Evolutionary conservation across 2,888 invertebrate species (phyloP).

Genomic region (Myathropa florea): DNA sequence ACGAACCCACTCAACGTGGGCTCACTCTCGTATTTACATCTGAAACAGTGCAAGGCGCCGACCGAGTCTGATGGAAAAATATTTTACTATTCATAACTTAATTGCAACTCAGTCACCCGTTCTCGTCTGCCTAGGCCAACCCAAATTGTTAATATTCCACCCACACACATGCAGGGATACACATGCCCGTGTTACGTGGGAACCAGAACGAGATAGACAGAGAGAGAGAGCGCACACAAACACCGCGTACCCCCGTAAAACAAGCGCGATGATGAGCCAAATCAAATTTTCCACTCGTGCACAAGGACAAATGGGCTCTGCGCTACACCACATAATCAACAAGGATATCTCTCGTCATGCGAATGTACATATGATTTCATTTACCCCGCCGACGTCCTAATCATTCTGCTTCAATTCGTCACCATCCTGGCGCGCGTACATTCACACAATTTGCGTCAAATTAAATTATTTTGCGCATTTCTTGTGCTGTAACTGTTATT

Average conservation of each 20-base stretch:
- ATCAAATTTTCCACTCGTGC: constrained; percentile 41
- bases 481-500: constrained; percentile 10
- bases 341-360: constrained; percentile 1
- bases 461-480: constrained; percentile 35
- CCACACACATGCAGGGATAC: constrained; percentile 8
- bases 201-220: not conserved
- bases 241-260: not conserved
- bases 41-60: not conserved
- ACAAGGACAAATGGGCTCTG: constrained; percentile 8
- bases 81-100: constrained; percentile 50
- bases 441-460: constrained; percentile 30
- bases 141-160: constrained; percentile 28
- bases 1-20: not conserved
- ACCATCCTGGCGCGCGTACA: not conserved
- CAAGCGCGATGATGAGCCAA: constrained; percentile 39
- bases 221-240: not conserved
- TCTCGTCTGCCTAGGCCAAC: not conserved
- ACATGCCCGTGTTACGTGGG: not conserved
- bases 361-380: constrained; percentile 30
- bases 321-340: not conserved
- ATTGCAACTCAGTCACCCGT: constrained; percentile 30
- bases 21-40: constrained; percentile 17
- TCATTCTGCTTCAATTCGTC: constrained; percentile 9
- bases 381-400: constrained; percentile 8
- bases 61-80: constrained; percentile 16